A percentile compares a stretch with the other conserved stretches of the same genome.
These are phyloP conservation scores for Neosilurus hyrtlii DNA, from an alignment of 2,797 vertebrate species.

Conservation along the genomic window DNA sequence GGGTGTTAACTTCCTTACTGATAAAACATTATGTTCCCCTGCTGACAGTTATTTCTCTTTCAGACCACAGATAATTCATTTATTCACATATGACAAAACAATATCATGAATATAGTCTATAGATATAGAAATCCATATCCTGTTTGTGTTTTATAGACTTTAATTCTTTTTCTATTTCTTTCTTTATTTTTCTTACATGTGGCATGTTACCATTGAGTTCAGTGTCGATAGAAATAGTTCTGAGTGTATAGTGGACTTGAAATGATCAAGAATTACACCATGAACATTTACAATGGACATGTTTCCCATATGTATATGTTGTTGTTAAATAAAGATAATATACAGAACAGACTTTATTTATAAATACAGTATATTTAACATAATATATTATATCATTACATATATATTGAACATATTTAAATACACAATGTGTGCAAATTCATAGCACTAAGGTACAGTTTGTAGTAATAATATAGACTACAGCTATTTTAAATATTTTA, in stretches of 20 bases:
- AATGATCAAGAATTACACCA: background rate
- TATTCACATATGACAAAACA: background rate
- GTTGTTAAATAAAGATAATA: background rate
- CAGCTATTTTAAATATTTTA: background rate
- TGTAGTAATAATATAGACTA: background rate
- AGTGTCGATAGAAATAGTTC: background rate
- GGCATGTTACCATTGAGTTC: background rate
- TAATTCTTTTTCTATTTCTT: conserved; percentile 5
- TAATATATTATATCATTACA: too few species aligned
- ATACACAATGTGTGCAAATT: background rate
- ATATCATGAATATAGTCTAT: background rate
- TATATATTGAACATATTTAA: too few species aligned
- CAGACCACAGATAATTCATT: background rate
- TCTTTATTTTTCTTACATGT: background rate
- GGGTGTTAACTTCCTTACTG: conserved; percentile 41
- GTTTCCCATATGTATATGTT: background rate
- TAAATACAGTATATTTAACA: background rate
- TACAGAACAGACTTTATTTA: background rate
- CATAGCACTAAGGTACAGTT: background rate
- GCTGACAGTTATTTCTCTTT: conserved; percentile 1
- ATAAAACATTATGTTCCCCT: conserved; percentile 20
- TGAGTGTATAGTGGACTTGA: conserved; percentile 5
- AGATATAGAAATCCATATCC: background rate
- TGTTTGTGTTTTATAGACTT: background rate
- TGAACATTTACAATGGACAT: background rate